Conservation (phyloP, 1,140 invertebrate genomes). For the Cotesia vestalis region DNA sequence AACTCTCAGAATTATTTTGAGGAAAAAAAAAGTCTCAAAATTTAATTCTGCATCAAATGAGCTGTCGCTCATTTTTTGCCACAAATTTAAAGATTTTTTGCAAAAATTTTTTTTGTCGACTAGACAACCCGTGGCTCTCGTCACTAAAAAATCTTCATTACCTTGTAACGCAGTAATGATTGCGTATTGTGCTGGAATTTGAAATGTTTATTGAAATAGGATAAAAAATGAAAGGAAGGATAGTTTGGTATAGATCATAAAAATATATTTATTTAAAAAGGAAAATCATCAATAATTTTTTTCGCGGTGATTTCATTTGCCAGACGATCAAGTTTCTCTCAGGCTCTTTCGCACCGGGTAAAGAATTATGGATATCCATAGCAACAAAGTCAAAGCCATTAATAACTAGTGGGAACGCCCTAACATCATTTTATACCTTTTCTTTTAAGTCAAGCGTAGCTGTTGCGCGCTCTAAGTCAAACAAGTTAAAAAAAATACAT, state of each 20-base stretch:
- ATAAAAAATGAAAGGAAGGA: not conserved
- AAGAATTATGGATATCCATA: conserved; percentile 68
- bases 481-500: conserved; percentile 10
- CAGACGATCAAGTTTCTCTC: conserved; percentile 31
- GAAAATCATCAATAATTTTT: conserved; percentile 27
- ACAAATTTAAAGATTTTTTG: too few species aligned
- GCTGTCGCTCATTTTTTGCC: too few species aligned
- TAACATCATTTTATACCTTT: conserved; percentile 65
- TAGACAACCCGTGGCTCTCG: too few species aligned
- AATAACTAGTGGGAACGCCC: conserved; percentile 65
- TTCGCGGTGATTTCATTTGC: conserved; percentile 26
- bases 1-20: too few species aligned
- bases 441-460: conserved; percentile 64
- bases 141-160: too few species aligned
- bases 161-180: too few species aligned
- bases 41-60: too few species aligned
- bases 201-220: not conserved
- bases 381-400: conserved; percentile 67
- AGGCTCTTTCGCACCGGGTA: conserved; percentile 49
- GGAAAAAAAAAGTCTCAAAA: too few species aligned
- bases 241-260: not conserved
- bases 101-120: too few species aligned
- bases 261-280: not conserved
- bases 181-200: too few species aligned
- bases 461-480: conserved; percentile 36